Conservation (phyloP, 2,113 vertebrate species). For the Mesitornis unicolor region DNA sequence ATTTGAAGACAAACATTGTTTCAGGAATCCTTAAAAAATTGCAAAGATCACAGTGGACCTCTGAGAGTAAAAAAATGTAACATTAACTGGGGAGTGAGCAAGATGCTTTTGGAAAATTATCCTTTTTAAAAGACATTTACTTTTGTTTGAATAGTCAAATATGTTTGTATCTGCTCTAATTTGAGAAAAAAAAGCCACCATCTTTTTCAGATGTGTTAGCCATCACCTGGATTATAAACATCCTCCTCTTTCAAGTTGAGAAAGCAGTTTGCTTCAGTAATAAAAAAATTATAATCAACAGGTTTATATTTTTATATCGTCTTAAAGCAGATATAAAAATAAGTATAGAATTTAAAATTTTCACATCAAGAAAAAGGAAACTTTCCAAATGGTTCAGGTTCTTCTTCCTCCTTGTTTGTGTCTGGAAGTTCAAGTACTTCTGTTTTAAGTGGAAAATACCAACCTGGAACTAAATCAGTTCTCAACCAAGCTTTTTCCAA, state of each 20-base stretch:
- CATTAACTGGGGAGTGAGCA: not conserved
- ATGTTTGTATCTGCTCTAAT: not conserved
- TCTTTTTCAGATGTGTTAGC: not conserved
- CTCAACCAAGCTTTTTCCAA: not conserved
- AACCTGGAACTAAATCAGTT: not conserved
- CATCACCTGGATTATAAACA: not conserved
- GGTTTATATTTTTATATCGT: slow-evolving; percentile 22
- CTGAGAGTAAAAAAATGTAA: not conserved
- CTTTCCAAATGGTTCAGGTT: not conserved
- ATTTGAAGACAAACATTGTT: not conserved
- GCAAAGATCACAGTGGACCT: not conserved
- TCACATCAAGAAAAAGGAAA: not conserved
- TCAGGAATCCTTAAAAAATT: not conserved
- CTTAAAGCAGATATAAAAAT: slow-evolving; percentile 38
- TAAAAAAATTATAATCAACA: not conserved
- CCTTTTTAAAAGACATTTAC: not conserved
- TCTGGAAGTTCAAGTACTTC: not conserved
- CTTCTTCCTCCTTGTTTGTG: not conserved
- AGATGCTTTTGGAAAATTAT: not conserved
- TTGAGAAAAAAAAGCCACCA: not conserved
- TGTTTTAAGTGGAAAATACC: not conserved
- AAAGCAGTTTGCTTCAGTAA: not conserved
- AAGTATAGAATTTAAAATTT: slow-evolving; percentile 41
- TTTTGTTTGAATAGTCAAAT: not conserved
- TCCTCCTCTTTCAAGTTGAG: not conserved